phyloP scores from a whole-genome alignment of 2,888 invertebrate genomes.

The Cynaeus angustus region DNA sequence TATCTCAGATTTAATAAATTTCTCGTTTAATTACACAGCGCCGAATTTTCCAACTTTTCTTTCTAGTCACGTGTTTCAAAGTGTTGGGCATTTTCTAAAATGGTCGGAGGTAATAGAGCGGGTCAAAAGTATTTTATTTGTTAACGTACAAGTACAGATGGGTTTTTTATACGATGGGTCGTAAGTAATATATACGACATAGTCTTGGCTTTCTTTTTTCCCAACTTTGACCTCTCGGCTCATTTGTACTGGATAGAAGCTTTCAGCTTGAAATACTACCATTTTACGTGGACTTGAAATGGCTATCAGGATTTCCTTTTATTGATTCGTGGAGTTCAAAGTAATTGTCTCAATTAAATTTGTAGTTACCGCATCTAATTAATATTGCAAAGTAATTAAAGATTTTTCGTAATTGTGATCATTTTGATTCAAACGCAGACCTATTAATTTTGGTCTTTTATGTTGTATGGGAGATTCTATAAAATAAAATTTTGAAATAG shows the following conservation, averaged over 20 bases:
- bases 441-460: no score
- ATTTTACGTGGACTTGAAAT: slow-evolving; percentile 66
- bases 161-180: slow-evolving; percentile 63
- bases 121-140: slow-evolving; percentile 56
- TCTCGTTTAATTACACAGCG: slow-evolving; percentile 12
- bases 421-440: no score
- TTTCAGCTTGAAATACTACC: slow-evolving; percentile 67
- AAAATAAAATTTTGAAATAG: no score
- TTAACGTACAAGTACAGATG: slow-evolving; percentile 62
- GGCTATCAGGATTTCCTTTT: slow-evolving; percentile 62
- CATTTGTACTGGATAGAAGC: slow-evolving; percentile 66
- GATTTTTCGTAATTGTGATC: neutral
- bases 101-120: slow-evolving; percentile 20
- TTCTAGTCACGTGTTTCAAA: slow-evolving; percentile 46
- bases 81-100: slow-evolving; percentile 40
- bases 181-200: slow-evolving; percentile 64
- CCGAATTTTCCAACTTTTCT: slow-evolving; percentile 6
- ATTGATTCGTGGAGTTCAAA: slow-evolving; percentile 65
- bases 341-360: slow-evolving; percentile 53
- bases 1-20: slow-evolving; percentile 2
- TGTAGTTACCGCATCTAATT: slow-evolving; percentile 21
- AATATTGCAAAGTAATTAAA: neutral
- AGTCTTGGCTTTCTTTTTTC: slow-evolving; percentile 61
- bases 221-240: slow-evolving; percentile 65
- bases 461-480: no score